These are phyloP conservation scores for Cryptocheilus praepositus DNA, from an alignment of 2,888 invertebrate genomes.

Conservation along the genomic window DNA sequence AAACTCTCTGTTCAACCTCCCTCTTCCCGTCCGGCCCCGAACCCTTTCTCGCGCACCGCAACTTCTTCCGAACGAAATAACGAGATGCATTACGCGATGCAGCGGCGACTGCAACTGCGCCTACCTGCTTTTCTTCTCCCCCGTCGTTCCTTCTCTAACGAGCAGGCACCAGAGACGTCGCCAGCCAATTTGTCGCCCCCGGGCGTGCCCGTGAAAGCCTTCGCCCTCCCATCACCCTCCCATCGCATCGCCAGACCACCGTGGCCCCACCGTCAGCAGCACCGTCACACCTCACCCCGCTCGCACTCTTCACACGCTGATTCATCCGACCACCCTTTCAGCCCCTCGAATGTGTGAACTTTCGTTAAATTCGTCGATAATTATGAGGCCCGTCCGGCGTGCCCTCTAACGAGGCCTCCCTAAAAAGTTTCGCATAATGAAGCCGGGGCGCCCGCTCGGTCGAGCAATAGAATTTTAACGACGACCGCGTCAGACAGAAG, in stretches of 20 bases:
- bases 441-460: too few relatives aligned
- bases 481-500: too few relatives aligned
- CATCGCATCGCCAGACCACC: not conserved
- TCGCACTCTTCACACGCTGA: constrained; percentile 25
- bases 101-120: constrained; percentile 25
- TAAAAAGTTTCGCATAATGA: too few relatives aligned
- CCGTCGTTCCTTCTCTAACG: constrained; percentile 37
- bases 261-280: not conserved
- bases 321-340: constrained; percentile 18
- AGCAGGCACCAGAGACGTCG: constrained; percentile 37
- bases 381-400: constrained; percentile 14
- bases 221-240: not conserved
- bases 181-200: constrained; percentile 43
- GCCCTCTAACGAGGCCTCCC: too few relatives aligned
- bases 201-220: not conserved
- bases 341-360: constrained; percentile 17
- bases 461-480: too few relatives aligned
- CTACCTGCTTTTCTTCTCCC: constrained; percentile 3
- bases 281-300: not conserved
- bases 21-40: not conserved
- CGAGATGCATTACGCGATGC: constrained; percentile 48
- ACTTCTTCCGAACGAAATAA: constrained; percentile 31
- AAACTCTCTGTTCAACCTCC: constrained; percentile 49
- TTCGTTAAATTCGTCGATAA: constrained; percentile 35
- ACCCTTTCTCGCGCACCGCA: constrained; percentile 3